Percentiles rank a stretch among this genome's conserved stretches.
These are phyloP conservation scores for Autographa pulchrina DNA, from an alignment of 2,888 invertebrate species.

Conservation along the genomic window DNA sequence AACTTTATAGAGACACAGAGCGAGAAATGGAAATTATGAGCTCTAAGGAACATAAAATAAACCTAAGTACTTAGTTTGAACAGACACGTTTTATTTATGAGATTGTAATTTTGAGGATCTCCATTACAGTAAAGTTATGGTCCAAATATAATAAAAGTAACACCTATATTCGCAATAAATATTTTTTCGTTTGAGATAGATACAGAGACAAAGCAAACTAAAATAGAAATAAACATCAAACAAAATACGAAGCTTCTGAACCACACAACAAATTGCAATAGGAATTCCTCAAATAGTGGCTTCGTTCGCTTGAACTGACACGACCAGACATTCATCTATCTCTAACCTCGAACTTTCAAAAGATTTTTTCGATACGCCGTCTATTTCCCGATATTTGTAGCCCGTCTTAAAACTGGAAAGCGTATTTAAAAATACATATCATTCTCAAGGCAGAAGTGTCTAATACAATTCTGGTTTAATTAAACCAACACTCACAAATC, in stretches of 20 bases:
- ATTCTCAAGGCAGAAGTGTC: not conserved
- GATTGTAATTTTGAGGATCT: not conserved
- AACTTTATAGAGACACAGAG: not conserved
- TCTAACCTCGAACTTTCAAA: not conserved
- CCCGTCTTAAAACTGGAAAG: not conserved
- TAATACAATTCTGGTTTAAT: not conserved
- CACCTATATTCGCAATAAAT: not conserved
- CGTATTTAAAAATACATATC: too few species aligned
- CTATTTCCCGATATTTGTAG: not conserved
- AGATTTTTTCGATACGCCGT: not conserved
- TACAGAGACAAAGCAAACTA: not conserved
- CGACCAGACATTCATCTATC: constrained; percentile 6
- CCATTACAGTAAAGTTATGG: not conserved
- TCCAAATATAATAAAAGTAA: not conserved
- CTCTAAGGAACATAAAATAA: not conserved
- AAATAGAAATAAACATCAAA: not conserved
- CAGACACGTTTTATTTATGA: not conserved
- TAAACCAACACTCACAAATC: not conserved
- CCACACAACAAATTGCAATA: constrained; percentile 1
- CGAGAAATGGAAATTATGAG: not conserved
- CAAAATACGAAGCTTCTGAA: not conserved
- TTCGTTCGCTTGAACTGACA: constrained; percentile 4
- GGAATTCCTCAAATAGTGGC: constrained; percentile 4
- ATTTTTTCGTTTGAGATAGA: not conserved
- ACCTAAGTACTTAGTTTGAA: not conserved